These are phyloP conservation scores for Neomorphus geoffroyi DNA, from an alignment of 2,797 vertebrate species.

Conservation along the genomic window DNA sequence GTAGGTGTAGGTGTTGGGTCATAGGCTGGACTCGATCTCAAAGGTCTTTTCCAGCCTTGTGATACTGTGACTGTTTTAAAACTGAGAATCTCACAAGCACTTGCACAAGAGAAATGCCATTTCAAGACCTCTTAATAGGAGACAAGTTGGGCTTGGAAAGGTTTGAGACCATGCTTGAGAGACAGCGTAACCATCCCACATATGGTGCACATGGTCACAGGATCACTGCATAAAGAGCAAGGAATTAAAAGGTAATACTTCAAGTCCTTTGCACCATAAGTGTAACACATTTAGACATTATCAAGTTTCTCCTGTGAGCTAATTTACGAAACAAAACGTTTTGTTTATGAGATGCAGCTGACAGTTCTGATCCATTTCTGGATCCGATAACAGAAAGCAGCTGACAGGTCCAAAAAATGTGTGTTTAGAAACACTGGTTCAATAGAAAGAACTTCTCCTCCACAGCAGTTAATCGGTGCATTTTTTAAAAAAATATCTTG, in stretches of 20 bases:
- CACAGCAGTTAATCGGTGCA: neutral
- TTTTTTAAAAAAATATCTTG: slow-evolving; percentile 4
- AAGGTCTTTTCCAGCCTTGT: too few species aligned
- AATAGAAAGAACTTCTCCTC: neutral
- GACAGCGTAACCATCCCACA: neutral
- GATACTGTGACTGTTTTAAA: neutral
- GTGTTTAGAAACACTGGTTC: neutral
- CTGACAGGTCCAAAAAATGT: neutral
- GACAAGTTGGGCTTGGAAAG: neutral
- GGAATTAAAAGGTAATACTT: neutral
- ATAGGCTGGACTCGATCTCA: too few species aligned
- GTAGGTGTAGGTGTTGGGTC: too few species aligned
- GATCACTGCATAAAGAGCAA: neutral
- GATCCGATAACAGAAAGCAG: neutral
- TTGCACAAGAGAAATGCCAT: neutral
- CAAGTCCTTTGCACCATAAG: neutral
- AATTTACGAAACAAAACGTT: neutral
- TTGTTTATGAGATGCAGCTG: neutral
- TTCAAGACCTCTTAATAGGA: neutral
- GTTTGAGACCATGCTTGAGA: neutral
- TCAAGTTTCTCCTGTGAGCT: neutral
- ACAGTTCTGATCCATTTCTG: neutral
- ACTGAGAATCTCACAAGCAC: neutral
- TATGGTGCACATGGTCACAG: accelerated
- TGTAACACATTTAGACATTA: neutral